phyloP scores from a whole-genome alignment of 2,113 vertebrate species.

The Aviceda subcristata region DNA sequence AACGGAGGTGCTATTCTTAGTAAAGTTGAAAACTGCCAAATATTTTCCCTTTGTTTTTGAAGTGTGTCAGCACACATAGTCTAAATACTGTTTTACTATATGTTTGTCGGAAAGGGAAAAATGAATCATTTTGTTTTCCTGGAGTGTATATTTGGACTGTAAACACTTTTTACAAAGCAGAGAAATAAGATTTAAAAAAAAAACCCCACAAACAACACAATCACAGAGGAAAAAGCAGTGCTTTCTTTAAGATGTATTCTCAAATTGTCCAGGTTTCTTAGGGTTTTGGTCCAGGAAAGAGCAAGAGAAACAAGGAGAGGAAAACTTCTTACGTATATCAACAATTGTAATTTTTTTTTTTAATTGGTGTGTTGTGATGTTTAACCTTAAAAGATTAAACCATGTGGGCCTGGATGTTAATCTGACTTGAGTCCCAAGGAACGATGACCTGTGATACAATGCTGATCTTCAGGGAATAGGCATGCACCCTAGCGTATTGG shows the following conservation, averaged over 20 bases:
- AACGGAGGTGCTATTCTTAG: neutral
- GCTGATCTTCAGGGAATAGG: neutral
- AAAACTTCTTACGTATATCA: neutral
- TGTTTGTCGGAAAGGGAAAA: neutral
- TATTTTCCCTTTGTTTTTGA: neutral
- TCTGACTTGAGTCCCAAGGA: neutral
- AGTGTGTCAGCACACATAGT: accelerated
- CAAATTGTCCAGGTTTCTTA: neutral
- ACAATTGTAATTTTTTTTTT: neutral
- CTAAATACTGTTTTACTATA: neutral
- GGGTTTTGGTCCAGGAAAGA: neutral
- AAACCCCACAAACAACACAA: neutral
- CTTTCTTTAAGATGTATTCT: neutral
- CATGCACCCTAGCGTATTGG: neutral
- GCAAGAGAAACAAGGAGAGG: neutral
- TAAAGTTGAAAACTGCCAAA: neutral
- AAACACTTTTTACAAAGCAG: neutral
- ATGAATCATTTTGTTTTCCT: neutral
- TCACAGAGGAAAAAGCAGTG: accelerated
- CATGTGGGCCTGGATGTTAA: neutral
- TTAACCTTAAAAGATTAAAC: neutral
- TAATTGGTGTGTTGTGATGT: neutral
- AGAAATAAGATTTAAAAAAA: neutral
- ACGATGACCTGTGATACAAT: neutral
- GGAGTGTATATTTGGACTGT: neutral